Evolutionary conservation across 2,888 invertebrate genomes (phyloP), one percentile per base, ranked within the genome.

Genomic region (Euzophera pinguis): DNA sequence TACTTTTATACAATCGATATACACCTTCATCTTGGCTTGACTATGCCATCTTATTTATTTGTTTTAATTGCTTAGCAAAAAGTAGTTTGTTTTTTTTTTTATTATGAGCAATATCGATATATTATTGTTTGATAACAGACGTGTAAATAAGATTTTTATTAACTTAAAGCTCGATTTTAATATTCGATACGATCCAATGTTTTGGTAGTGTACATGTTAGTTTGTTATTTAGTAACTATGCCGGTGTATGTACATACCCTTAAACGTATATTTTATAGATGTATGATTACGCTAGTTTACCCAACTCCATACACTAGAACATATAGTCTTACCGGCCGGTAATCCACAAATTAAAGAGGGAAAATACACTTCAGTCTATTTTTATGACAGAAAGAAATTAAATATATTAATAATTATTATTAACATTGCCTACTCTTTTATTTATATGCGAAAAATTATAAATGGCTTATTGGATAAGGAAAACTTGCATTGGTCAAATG

Each of bases 131-230:
- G 64, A 64, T 71, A 69, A 71, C 73, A 75, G 71, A 71, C 68
- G 71, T 89, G 89, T 89, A 89, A 77, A 89, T 89, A 89, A 89
- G 88, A 88, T 82, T 86, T 86, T 85, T 85, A 83, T 84, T 84
- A 81, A 82, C 71, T 76, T 76, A 73, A 68, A 65, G 61, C 60
- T 68, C 60, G 64, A 63, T 65, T 71, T 67, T 65, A 62, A 55
- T 58, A 58, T 62, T 66, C 63, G 71, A 63, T 55, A 66, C 63
- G 60, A 70, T 68, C 57, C 55, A 64, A 67, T 66, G 72, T 70
- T 70, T 71, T 72, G 67, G 60, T 76, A 75, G 67, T 80, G 71
- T 79, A 78, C 75, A 76, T 81, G 73, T 68, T 78, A 73, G 78
- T 84, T 87, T 87, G 88, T 88, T 89, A 88, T 88, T 84, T 88